Percentiles rank a stretch among this genome's conserved stretches.
Conservation (phyloP, 2,113 vertebrate genomes). For the Phalacrocorax aristotelis region DNA sequence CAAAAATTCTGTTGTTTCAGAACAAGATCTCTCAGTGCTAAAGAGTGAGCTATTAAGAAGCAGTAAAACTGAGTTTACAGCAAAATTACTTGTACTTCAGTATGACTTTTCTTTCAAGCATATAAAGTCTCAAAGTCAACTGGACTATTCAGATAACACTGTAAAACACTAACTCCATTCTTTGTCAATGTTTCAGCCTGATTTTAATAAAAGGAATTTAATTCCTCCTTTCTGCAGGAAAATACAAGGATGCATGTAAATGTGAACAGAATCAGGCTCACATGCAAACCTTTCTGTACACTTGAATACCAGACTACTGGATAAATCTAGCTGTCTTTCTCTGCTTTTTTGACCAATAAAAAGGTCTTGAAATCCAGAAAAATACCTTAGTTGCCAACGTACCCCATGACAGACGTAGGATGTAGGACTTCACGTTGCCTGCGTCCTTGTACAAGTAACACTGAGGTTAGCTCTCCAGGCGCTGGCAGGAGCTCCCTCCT, state of each 20-base stretch:
- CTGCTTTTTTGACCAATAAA: neutral
- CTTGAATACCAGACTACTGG: neutral
- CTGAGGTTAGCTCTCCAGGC: neutral
- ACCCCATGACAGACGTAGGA: fast-evolving
- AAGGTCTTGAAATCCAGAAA: neutral
- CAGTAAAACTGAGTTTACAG: neutral
- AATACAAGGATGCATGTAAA: neutral
- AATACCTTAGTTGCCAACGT: neutral
- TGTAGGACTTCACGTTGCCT: neutral
- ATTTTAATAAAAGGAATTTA: neutral
- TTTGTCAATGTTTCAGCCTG: neutral
- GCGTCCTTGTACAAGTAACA: neutral
- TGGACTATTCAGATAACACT: neutral
- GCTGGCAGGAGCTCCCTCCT: neutral
- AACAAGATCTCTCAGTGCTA: neutral
- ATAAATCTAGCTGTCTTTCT: neutral
- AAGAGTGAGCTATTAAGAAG: neutral
- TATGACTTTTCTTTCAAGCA: neutral
- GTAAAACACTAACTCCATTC: neutral
- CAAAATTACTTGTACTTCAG: neutral
- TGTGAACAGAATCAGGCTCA: neutral
- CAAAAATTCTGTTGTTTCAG: neutral
- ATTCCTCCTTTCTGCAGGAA: neutral
- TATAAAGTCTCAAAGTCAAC: neutral
- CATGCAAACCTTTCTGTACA: neutral